Conservation (phyloP, 2,888 invertebrate species). For the Clanis bilineata region DNA sequence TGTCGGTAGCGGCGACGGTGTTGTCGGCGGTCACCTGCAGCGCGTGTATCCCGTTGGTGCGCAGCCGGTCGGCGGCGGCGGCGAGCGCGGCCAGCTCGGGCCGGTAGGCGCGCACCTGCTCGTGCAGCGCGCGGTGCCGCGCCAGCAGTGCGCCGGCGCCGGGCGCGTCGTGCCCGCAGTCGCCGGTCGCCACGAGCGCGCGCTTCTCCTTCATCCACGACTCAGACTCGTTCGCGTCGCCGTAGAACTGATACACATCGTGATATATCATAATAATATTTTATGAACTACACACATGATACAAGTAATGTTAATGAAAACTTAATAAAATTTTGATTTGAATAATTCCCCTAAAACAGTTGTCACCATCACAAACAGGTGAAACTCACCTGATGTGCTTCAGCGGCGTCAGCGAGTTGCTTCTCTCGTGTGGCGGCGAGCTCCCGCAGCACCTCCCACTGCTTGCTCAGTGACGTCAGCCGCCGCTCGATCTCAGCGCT, state of each 20-base stretch:
- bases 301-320: too few species aligned
- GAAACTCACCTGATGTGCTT: constrained; percentile 97
- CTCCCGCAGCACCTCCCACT: constrained; percentile 95
- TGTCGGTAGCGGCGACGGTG: background rate
- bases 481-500: constrained; percentile 91
- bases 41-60: constrained; percentile 86
- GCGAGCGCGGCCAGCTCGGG: constrained; percentile 92
- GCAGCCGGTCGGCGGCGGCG: constrained; percentile 89
- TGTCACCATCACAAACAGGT: too few species aligned
- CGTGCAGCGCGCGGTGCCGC: constrained; percentile 92
- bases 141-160: constrained; percentile 94
- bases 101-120: constrained; percentile 93
- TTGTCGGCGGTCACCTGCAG: constrained; percentile 39
- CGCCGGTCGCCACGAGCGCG: constrained; percentile 93
- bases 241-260: constrained; percentile 87
- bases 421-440: constrained; percentile 82
- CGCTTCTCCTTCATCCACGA: constrained; percentile 98
- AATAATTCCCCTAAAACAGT: too few species aligned
- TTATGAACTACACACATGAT: too few species aligned
- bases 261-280: background rate
- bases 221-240: constrained; percentile 98
- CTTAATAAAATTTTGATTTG: too few species aligned
- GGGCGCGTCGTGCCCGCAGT: constrained; percentile 96
- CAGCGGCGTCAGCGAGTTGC: constrained; percentile 87
- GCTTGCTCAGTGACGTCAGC: constrained; percentile 89